phyloP scores from a whole-genome alignment of 1,140 invertebrate genomes.

The Triops cancriformis region DNA sequence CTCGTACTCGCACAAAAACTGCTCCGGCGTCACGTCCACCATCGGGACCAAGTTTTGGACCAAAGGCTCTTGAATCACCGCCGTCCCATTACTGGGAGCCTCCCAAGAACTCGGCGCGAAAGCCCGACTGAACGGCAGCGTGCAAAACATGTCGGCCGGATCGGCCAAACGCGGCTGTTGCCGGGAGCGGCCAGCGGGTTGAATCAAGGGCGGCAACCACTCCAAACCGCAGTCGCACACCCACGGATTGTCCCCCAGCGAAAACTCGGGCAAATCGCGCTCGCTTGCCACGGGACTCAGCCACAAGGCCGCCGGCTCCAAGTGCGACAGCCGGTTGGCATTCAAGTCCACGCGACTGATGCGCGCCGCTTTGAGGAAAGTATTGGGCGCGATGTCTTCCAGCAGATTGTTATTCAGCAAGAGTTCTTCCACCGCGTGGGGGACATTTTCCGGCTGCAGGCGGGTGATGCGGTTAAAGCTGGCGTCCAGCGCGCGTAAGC shows the following conservation, averaged over 20 bases:
- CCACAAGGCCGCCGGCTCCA: slow-evolving; percentile 69
- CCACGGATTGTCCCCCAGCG: slow-evolving; percentile 79
- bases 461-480: slow-evolving; percentile 77
- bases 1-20: slow-evolving; percentile 83
- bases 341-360: slow-evolving; percentile 79
- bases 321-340: slow-evolving; percentile 69
- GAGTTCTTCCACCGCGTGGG: slow-evolving; percentile 77
- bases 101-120: not conserved
- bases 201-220: slow-evolving; percentile 73
- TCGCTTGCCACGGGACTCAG: slow-evolving; percentile 54
- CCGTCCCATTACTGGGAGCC: slow-evolving; percentile 15
- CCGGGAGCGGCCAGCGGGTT: slow-evolving; percentile 51
- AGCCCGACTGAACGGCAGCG: slow-evolving; percentile 20
- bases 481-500: slow-evolving; percentile 62
- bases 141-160: slow-evolving; percentile 56
- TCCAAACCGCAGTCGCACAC: slow-evolving; percentile 87
- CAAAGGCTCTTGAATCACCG: not conserved
- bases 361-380: slow-evolving; percentile 73
- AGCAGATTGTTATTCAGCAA: slow-evolving; percentile 86
- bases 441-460: slow-evolving; percentile 66
- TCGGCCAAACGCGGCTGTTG: slow-evolving; percentile 80
- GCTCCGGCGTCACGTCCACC: slow-evolving; percentile 54
- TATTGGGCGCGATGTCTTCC: slow-evolving; percentile 65
- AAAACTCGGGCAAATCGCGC: slow-evolving; percentile 64
- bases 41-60: slow-evolving; percentile 43